Percentiles rank a stretch among this genome's conserved stretches.
These are phyloP conservation scores for Phocides pigmalion DNA, from an alignment of 1,140 invertebrate species.

Conservation along the genomic window DNA sequence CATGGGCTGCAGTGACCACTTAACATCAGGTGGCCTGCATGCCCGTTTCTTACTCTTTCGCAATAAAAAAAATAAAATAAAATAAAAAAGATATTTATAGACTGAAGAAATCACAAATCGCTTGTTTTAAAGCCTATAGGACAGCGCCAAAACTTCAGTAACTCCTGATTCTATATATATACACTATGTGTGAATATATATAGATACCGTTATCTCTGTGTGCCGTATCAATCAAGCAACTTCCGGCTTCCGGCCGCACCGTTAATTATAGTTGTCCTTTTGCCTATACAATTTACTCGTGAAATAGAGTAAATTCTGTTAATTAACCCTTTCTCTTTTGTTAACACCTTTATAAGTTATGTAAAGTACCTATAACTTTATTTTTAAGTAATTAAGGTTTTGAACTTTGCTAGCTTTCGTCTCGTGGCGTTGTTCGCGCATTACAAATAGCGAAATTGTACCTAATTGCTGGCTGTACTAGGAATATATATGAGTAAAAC, in stretches of 20 bases:
- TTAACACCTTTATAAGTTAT: not conserved
- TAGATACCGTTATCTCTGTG: not conserved
- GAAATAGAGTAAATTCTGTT: not conserved
- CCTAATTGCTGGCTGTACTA: too few species aligned
- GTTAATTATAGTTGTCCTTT: constrained; percentile 10
- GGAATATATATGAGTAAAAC: too few species aligned
- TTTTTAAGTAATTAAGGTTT: too few species aligned
- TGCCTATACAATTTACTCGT: not conserved
- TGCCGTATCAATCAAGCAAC: not conserved
- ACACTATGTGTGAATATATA: not conserved
- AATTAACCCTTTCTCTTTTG: constrained; percentile 1
- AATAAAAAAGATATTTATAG: too few species aligned
- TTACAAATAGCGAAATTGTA: too few species aligned
- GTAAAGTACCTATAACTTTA: too few species aligned
- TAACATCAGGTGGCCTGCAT: too few species aligned
- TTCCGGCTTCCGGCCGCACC: constrained; percentile 1
- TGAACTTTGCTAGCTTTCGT: too few species aligned
- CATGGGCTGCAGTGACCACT: too few species aligned
- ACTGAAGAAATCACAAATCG: too few species aligned
- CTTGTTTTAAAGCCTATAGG: not conserved
- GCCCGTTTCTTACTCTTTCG: too few species aligned
- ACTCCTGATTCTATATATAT: not conserved
- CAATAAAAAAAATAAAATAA: not conserved
- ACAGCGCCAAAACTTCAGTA: not conserved
- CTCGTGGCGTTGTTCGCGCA: too few species aligned